Conservation (phyloP, 64 coral and sea anemone species). For the Dendrophyllia cribrosa region DNA sequence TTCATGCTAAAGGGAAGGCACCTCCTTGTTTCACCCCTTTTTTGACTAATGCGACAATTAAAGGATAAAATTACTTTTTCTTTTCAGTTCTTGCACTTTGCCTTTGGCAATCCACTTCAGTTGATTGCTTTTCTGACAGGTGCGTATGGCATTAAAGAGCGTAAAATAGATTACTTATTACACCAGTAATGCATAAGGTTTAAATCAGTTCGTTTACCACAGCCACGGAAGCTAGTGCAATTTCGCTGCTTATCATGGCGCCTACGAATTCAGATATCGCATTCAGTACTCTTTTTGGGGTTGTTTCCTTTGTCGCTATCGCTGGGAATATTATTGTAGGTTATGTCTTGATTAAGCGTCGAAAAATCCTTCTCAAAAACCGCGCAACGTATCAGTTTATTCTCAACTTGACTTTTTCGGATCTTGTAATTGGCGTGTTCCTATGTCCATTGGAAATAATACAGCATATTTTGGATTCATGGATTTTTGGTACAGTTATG, state of each 20-base stretch:
- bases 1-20: too few relatives aligned
- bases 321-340: background rate
- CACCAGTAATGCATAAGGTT: too few relatives aligned
- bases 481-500: slow-evolving; percentile 35
- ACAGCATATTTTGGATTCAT: background rate
- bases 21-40: too few relatives aligned
- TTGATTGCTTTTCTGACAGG: background rate
- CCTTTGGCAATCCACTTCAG: background rate
- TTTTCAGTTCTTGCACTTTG: background rate
- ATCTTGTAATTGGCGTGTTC: slow-evolving; percentile 43
- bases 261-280: background rate
- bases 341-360: slow-evolving; percentile 6
- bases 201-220: too few relatives aligned
- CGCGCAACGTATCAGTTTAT: slow-evolving; percentile 58
- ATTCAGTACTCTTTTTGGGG: background rate
- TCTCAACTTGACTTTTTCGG: slow-evolving; percentile 68
- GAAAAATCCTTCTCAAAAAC: slow-evolving; percentile 12
- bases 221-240: too few relatives aligned
- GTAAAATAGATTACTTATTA: background rate
- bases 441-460: slow-evolving; percentile 56
- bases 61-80: background rate
- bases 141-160: background rate
- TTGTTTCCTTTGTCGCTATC: background rate
- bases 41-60: background rate
- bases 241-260: background rate